A percentile compares a stretch with the other conserved stretches of the same genome.
Conservation (phyloP, 2,113 vertebrate species). For the Hypanus sabinus region DNA sequence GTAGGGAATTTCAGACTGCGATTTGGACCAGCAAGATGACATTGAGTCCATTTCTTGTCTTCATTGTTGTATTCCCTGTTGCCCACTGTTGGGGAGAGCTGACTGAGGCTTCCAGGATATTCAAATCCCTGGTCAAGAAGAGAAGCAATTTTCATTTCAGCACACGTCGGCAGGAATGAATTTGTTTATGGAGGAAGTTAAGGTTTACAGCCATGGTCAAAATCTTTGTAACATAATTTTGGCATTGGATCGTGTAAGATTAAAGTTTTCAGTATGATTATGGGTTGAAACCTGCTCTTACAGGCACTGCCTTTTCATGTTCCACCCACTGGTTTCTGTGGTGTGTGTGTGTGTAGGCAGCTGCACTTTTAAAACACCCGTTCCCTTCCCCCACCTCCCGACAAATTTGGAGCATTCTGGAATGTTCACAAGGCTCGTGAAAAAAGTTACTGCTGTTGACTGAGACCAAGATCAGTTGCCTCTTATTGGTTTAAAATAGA, state of each 20-base stretch:
- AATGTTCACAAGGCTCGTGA: neutral
- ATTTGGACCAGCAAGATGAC: neutral
- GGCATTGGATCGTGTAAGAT: neutral
- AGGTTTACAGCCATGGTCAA: neutral
- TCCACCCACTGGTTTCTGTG: neutral
- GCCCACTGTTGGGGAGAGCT: neutral
- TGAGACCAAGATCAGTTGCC: neutral
- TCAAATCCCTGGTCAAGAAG: neutral
- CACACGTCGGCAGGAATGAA: neutral
- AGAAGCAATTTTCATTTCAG: neutral
- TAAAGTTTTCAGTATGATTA: neutral
- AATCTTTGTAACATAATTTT: neutral
- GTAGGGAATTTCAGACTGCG: too few species aligned
- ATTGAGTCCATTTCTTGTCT: neutral
- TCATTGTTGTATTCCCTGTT: neutral
- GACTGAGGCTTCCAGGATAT: neutral
- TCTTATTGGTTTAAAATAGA: neutral
- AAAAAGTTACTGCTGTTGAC: neutral
- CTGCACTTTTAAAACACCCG: neutral
- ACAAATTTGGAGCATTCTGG: neutral
- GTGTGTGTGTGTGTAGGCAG: neutral
- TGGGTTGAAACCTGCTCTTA: neutral
- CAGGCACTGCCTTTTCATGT: neutral
- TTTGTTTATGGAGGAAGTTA: neutral
- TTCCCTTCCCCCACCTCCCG: neutral